These are phyloP conservation scores for Gymnosoma rotundatum DNA, from an alignment of 2,888 invertebrate genomes.

Conservation along the genomic window DNA sequence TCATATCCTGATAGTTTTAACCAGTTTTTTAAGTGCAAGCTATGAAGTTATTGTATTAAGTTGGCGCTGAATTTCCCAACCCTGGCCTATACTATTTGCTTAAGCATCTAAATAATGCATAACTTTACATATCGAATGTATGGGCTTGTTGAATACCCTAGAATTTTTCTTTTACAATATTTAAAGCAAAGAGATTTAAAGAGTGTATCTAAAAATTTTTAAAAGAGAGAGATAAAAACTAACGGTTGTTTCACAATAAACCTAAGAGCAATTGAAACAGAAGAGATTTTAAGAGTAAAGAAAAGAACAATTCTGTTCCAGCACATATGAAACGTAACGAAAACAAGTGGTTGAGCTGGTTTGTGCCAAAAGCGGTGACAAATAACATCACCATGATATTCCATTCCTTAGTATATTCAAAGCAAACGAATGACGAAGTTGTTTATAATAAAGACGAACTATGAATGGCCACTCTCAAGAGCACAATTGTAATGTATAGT, in stretches of 20 bases:
- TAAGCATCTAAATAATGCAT: conserved; percentile 15
- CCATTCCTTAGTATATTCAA: conserved; percentile 22
- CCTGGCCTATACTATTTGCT: conserved; percentile 18
- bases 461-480: conserved; percentile 56
- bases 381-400: conserved; percentile 36
- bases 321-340: conserved; percentile 56
- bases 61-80: no score
- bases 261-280: not conserved
- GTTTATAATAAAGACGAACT: conserved; percentile 33
- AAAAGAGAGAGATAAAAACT: no score
- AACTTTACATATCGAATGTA: conserved; percentile 38
- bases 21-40: no score
- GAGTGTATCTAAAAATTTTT: no score
- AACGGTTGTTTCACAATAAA: no score
- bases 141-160: conserved; percentile 64
- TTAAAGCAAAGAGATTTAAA: not conserved
- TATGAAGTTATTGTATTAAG: no score
- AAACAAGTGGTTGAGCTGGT: conserved; percentile 79
- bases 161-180: not conserved
- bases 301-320: conserved; percentile 36
- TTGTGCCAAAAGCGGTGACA: conserved; percentile 37
- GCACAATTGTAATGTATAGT: conserved; percentile 46
- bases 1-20: no score
- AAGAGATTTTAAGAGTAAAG: not conserved
- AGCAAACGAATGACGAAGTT: conserved; percentile 60